Evolutionary conservation across 2,888 invertebrate genomes (phyloP), one percentile per base, ranked within the genome.

Genomic region (Conchocele bisecta): DNA sequence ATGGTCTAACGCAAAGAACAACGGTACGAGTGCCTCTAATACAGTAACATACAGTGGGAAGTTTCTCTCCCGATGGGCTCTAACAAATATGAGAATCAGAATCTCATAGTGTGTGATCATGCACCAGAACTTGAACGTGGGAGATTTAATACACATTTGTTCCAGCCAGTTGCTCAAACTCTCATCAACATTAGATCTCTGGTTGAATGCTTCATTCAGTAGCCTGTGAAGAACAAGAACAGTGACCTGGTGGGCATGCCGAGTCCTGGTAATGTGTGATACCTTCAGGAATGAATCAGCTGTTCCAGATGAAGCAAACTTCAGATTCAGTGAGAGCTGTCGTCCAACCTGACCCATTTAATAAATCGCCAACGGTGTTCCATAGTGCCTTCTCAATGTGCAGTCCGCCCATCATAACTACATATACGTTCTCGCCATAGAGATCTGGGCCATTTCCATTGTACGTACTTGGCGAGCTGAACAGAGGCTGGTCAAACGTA

Each of bases 201-300:
- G n/a, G n/a, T n/a, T n/a, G n/a, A n/a, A n/a, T n/a, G n/a, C n/a
- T n/a, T n/a, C n/a, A n/a, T n/a, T n/a, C n/a, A 66, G 17, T 11
- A 76, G 68, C n/a, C 53, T 56, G 50, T 68, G 77, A 13, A 79
- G 65, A 51, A 35, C 15, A 48, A 67, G 61, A 44, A 75, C 75
- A 39, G 77, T 78, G 13, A 78, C 50, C 48, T 77, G 72, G 48
- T 83, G 78, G 0, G 57, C 57, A 35, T 58, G 71, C 11, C 79
- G 64, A 50, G 82, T 83, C 50, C 70, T 73, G 9, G 74, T 68
- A 13, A 79, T 58, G 65, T 69, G 70, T 11, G 75, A 58, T 29
- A 66, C 74, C 42, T 57, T 57, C 6, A 83, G 58, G 41, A 78
- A 83, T n/a, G 80, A 83, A 13, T 83, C 75, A 29, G 79, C 70